Conservation (phyloP, 2,113 vertebrate species). For the Silurus glanis region DNA sequence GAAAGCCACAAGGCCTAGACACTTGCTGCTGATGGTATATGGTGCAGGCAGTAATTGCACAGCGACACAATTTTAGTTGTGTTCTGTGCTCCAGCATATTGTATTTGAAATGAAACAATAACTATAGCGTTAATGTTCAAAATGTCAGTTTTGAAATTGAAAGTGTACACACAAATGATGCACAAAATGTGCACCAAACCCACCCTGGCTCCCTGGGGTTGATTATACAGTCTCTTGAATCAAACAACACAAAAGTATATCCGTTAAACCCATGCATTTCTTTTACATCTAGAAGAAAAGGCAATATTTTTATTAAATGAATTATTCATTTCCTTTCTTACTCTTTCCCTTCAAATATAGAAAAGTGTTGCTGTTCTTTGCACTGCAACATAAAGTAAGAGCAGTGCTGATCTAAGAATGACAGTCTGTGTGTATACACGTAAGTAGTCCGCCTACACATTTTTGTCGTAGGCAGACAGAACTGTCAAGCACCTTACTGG, state of each 20-base stretch:
- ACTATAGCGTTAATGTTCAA: background rate
- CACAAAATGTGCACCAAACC: background rate
- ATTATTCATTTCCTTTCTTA: background rate
- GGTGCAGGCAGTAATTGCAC: slow-evolving; percentile 17
- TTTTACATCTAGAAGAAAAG: background rate
- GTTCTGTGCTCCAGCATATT: background rate
- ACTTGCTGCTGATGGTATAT: slow-evolving; percentile 10
- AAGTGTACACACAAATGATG: background rate
- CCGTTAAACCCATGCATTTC: background rate
- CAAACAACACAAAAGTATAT: background rate
- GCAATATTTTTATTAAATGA: background rate
- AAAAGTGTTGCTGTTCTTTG: background rate
- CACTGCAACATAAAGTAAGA: background rate
- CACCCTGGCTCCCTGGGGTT: background rate
- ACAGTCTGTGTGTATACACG: background rate
- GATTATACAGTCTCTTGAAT: background rate
- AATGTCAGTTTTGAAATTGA: slow-evolving; percentile 7
- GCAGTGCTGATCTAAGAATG: background rate
- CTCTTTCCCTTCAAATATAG: background rate
- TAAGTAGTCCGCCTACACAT: background rate
- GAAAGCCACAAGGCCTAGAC: slow-evolving; percentile 5
- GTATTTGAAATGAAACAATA: background rate
- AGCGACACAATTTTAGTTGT: background rate
- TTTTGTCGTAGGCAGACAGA: slow-evolving; percentile 1
- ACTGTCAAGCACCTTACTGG: slow-evolving; percentile 4